Base-by-base conservation (phyloP, 2,888 invertebrate species). In the Troilus luridus region DNA sequence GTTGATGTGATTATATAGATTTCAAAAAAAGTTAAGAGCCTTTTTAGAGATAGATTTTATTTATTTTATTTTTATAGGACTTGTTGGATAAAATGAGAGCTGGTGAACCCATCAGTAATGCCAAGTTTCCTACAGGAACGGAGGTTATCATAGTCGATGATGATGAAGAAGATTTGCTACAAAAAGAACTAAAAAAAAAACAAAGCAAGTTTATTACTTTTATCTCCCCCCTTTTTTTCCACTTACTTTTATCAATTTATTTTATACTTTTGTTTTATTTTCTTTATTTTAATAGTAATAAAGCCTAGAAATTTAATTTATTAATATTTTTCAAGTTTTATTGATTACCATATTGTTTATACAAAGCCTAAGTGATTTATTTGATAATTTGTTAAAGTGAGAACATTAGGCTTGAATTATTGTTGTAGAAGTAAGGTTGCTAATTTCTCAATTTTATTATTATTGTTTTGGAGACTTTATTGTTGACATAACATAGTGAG, bases 91-190 rank as follows among this genome's bases (percentile, higher is more conserved):
- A 92, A 81, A 90, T 93, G 56, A 88, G 91, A 88, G 92, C 93
- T 1, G 93, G 93, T 7, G 92, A 93, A 77, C 92, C 93, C 19
- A 58, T 94, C 19, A 93, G 94, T 72, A 93, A 93, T 21, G 93
- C 94, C 6, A 93, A 94, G 56, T 93, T 94, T 90, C 94, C 94
- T 0, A 92, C 77, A 56, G 85, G 92, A 27, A 92, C 91, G 89
- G 95, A 95, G 93, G 94, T 96, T 11, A 95, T 95, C 91, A 95
- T 94, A 91, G 93, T 96, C 7, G 95, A 95, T 93, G 96, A 96
- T 0, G 96, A 96, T 85, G 96, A 96, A 0, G 96, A 96, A 27
- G 94, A 94, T 1, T 95, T 85, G 21, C 85, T 85, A 1, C 85
- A 95, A 93, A 94, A 95, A 81, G 94, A 94, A 91, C 59, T 58